Base-by-base conservation (phyloP, 2,797 vertebrate species). In the Ambastaia sidthimunki region DNA sequence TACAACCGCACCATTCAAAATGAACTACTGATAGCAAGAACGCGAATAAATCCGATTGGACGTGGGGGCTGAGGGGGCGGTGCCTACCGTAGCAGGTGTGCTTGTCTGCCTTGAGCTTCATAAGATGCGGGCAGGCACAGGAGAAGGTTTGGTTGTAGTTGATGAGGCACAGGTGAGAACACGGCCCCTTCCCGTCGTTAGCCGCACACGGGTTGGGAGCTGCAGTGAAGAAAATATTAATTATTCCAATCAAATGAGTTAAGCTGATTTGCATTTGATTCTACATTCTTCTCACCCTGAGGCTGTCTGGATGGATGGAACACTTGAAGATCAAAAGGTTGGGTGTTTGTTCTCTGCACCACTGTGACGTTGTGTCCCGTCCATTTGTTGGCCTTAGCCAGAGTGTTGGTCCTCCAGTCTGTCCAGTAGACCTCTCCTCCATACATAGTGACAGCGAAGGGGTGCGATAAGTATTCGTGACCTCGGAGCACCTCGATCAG, bases 371-470 rank as follows among this genome's bases (percentile, higher is more conserved):
- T 98, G 90, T 97, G 95, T 59, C 98, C 98, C 0, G 97, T 99
- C 98, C 98, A 99, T 89, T 99, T 99, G 93, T 99, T 99, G 87
- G 98, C 97, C 90, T 98, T 99, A 88, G 97, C 97, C 88, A 99
- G 87, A 0, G 98, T 98, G 91, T 99, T 99, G 71, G 98, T 99
- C 70, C 96, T 92, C 98, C 98, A 99, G 92, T 99, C 98, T 0
- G 98, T 99, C 98, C 98, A 99, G 90, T 99, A 99, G 5, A 99
- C 96, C 86, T 99, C 98, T 0, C 98, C 98, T 0, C 98, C 98
- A 0, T 98, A 99, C 67, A 99, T 95, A 13, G 98, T 99, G 88
- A 99, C 97, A 0, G 98, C 98, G 16, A 98, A 98, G 0, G 98
- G 98, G 88, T 99, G 98, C 0, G 97, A 98, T 86, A 99, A 90